These are phyloP conservation scores for Seriola aureovittata DNA, from an alignment of 2,113 vertebrate genomes.

Conservation along the genomic window DNA sequence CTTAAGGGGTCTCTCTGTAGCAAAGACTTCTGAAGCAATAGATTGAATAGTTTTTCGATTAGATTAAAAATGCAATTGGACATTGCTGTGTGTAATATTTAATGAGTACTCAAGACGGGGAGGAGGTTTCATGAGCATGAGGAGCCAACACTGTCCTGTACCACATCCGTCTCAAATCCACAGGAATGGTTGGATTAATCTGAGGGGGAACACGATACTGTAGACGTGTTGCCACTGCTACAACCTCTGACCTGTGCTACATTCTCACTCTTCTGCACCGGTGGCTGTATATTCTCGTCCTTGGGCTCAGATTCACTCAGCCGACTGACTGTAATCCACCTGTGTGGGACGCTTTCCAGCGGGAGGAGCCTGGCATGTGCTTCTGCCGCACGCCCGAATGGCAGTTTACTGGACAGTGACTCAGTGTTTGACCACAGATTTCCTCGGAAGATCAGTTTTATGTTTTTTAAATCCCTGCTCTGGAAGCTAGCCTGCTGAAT, in stretches of 20 bases:
- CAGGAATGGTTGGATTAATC: slow-evolving; percentile 31
- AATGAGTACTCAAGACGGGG: not conserved
- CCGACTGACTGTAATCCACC: slow-evolving; percentile 49
- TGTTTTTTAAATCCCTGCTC: slow-evolving; percentile 4
- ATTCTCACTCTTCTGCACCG: slow-evolving; percentile 43
- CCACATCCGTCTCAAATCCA: slow-evolving; percentile 3
- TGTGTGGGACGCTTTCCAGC: slow-evolving; percentile 41
- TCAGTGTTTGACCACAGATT: slow-evolving; percentile 41
- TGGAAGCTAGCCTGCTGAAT: not conserved
- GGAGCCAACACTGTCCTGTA: not conserved
- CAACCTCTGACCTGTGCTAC: slow-evolving; percentile 48
- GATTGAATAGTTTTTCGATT: not conserved
- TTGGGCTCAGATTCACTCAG: slow-evolving; percentile 29
- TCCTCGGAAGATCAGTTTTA: slow-evolving; percentile 24
- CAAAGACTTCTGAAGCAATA: not conserved
- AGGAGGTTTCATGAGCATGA: slow-evolving; percentile 14
- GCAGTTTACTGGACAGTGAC: slow-evolving; percentile 21
- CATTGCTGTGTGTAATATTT: not conserved
- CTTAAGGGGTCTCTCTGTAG: not conserved
- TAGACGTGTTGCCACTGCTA: slow-evolving; percentile 38
- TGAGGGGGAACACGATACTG: slow-evolving; percentile 46
- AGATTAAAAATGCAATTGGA: no score
- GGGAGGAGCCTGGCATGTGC: slow-evolving; percentile 7
- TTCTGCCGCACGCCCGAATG: slow-evolving; percentile 19
- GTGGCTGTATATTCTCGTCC: slow-evolving; percentile 42